phyloP scores from a whole-genome alignment of 2,113 vertebrate genomes.

The Pomatostomus ruficeps region DNA sequence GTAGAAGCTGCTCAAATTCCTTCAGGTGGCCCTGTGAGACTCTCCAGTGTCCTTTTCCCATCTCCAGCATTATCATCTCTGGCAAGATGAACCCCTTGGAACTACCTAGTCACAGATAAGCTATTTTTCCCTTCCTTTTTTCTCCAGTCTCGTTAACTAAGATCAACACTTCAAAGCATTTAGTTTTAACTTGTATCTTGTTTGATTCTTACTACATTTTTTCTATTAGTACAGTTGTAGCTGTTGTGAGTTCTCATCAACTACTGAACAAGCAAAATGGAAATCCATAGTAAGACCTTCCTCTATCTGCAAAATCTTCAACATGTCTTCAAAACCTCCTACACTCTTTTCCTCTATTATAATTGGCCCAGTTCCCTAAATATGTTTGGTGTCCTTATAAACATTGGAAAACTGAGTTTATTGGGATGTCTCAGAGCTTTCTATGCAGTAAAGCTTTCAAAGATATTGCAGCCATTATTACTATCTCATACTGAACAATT shows the following conservation, averaged over 20 bases:
- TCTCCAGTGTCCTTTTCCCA: rapidly evolving
- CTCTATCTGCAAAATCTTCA: neutral
- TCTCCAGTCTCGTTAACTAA: neutral
- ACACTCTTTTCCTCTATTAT: neutral
- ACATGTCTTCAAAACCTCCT: neutral
- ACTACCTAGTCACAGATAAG: neutral
- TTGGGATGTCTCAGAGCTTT: neutral
- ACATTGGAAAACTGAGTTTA: neutral
- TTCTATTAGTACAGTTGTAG: neutral
- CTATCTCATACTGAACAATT: neutral
- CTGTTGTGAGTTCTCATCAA: neutral
- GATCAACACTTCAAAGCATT: neutral
- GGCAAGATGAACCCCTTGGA: neutral
- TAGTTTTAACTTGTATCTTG: neutral
- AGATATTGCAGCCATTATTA: neutral
- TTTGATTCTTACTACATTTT: neutral
- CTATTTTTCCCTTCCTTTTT: neutral
- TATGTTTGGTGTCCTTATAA: neutral
- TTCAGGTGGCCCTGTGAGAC: neutral
- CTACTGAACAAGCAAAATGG: neutral
- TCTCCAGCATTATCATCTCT: neutral
- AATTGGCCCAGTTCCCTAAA: neutral
- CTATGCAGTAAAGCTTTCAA: neutral
- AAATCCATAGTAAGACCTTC: neutral
- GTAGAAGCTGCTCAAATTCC: neutral